Evolutionary conservation across 2,797 vertebrate genomes (phyloP), one percentile per base, ranked within the genome.

Genomic region (Malacoraja senta): DNA sequence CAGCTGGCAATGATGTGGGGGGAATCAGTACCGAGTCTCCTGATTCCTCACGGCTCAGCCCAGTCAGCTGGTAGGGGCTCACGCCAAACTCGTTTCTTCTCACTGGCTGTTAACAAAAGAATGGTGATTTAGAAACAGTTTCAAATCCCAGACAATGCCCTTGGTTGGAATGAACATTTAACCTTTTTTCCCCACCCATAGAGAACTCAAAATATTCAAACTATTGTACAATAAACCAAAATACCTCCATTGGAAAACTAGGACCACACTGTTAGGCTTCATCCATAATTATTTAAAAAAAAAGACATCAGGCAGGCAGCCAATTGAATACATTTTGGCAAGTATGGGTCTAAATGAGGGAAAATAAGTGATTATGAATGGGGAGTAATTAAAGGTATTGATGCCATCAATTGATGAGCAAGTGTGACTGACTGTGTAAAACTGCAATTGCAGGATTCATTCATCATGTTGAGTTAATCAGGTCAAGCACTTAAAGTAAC

Each of bases 1-100:
- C 94, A 29, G 93, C 94, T 90, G 96, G 97, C 95, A 97, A 96
- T 78, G 94, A 78, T 61, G 93, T 0, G 38, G 95, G 96, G 93
- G 95, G 97, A 84, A 96, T 94, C 0, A 95, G 95, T 35, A 96
- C 95, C 29, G 94, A 77, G 2, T 95, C 95, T 6, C 96, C 94
- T 92, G 96, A 96, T 15, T 96, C 96, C 6, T 97, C 94, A 17
- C 96, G 94, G 35, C 96, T 95, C 94, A 98, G 94, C 79, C 97
- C 95, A n/a, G 97, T 96, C 0, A 96, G 96, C 94, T 97, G 97
- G 95, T 97, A 98, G 78, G 97, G 96, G 83, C 96, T 95, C 1
- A 94, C 65, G 0, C 95, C 91, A 44, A 93, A 96, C 90, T 94
- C 94, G 35, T 96, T 96, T 94, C 94, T 95, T 93, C 96, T 96